Base-by-base conservation (phyloP, 2,888 invertebrate species). In the Theretra japonica region DNA sequence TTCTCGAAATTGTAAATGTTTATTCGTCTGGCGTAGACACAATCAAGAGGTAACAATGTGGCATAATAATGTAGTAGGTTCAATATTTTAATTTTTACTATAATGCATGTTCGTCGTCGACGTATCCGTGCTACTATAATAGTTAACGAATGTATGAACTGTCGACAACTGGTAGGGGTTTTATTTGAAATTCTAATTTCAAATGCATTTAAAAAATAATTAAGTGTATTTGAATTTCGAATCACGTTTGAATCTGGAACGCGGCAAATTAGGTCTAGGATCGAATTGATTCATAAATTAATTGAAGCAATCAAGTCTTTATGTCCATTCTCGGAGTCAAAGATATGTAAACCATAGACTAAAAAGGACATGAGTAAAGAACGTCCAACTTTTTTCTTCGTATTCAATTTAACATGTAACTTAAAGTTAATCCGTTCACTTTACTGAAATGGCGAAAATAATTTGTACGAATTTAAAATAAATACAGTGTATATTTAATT, bases 1-100 rank as follows among this genome's bases (percentile, higher is more conserved):
- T 65, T 65, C 65, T 48, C 23, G 65, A 41, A 65, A 65, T 65
- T 65, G 48, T 65, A 48, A 65, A 65, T 65, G 48, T 65, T 65
- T 65, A 65, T 65, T 65, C 65, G 65, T 65, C 65, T 65, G 65
- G 65, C 65, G 65, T 65, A 65, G 65, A 48, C 23, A 23, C 65
- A 65, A 65, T 65, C 65, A 65, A 65, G 65, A 23, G 48, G 15
- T 48, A 65, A 65, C 65, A 23, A 48, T 48, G 48, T 41, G 65
- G 65, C 65, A 65, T 65, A 65, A 65, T 65, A 65, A 65, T 65
- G 62, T 5, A 21, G 48, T 65, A 6, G 23, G 48, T 17, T 48
- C 41, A 15, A 65, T 65, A 65, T 48, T 65, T 48, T 48, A 41
- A 65, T 65, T 48, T 65, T 65, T 65, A 65, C 65, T 65, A 65